phyloP scores from a whole-genome alignment of 2,113 vertebrate genomes.

The Channa maculata region DNA sequence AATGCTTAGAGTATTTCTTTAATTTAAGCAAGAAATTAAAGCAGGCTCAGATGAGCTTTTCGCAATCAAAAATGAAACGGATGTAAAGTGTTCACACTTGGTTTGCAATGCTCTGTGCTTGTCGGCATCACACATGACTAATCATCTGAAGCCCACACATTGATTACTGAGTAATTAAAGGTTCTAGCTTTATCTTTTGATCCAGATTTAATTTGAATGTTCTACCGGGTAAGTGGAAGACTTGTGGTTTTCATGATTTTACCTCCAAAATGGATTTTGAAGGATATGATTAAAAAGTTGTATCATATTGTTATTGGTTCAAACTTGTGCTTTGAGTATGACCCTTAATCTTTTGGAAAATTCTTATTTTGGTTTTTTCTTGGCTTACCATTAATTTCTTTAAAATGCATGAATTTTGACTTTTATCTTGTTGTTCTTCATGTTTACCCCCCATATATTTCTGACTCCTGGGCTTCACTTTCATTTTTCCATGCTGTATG shows the following conservation, averaged over 20 bases:
- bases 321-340: neutral
- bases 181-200: constrained; percentile 44
- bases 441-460: neutral
- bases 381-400: too few species aligned
- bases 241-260: neutral
- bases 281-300: constrained; percentile 13
- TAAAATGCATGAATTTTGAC: too few species aligned
- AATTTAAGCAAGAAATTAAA: constrained; percentile 49
- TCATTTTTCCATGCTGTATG: neutral
- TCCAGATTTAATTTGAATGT: constrained; percentile 48
- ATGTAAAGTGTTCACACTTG: constrained; percentile 17
- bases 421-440: neutral
- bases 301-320: constrained; percentile 2
- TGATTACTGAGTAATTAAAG: constrained; percentile 51
- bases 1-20: constrained; percentile 29
- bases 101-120: neutral
- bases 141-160: constrained; percentile 36
- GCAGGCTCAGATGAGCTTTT: constrained; percentile 39
- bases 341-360: neutral
- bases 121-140: constrained; percentile 21
- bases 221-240: constrained; percentile 1
- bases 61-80: constrained; percentile 34
- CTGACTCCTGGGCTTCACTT: neutral
- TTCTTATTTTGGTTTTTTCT: too few species aligned
- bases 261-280: neutral